These are phyloP conservation scores for Eclectus roratus DNA, from an alignment of 2,113 vertebrate species.

Conservation along the genomic window DNA sequence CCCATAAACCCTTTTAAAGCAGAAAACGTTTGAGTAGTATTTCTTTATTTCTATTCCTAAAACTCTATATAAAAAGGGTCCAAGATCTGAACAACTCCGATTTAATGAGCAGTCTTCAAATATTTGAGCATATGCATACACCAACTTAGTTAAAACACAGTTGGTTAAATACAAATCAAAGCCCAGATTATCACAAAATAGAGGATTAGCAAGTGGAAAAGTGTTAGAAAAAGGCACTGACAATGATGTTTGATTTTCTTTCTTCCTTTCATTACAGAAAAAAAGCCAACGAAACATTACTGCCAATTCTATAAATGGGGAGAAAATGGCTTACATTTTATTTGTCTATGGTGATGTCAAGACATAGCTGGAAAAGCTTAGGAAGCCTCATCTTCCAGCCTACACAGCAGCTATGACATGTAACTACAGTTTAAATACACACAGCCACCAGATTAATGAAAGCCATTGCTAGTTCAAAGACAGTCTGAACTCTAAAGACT, in stretches of 20 bases:
- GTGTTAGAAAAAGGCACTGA: background rate
- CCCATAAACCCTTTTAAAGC: background rate
- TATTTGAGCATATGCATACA: background rate
- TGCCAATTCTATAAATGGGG: background rate
- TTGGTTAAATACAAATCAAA: background rate
- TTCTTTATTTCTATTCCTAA: background rate
- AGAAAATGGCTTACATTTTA: background rate
- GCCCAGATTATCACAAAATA: background rate
- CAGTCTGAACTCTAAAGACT: background rate
- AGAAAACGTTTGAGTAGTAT: background rate
- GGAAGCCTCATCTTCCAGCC: background rate
- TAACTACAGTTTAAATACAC: background rate
- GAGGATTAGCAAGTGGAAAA: background rate
- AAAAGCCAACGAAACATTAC: background rate
- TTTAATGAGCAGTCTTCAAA: background rate
- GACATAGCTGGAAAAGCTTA: background rate
- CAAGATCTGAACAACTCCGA: background rate
- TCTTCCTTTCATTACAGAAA: background rate
- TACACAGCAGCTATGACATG: fast-evolving
- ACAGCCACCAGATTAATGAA: background rate
- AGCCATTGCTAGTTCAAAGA: background rate
- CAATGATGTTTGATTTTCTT: background rate
- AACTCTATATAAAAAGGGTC: background rate
- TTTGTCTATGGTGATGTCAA: background rate
- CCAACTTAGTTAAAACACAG: background rate